Conservation (phyloP, 2,888 invertebrate genomes). For the Mimachlamys varia region DNA sequence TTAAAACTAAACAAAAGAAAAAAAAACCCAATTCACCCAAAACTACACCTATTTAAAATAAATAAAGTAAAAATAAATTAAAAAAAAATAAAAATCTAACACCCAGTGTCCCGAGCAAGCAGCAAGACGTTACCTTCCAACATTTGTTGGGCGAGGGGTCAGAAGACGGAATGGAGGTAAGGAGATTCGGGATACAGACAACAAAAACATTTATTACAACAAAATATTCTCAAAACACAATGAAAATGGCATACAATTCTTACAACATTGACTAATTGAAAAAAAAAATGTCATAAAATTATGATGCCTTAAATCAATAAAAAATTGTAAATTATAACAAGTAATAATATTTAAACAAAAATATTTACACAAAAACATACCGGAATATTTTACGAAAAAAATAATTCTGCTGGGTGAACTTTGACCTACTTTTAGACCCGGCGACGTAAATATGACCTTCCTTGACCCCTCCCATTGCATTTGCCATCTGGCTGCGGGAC, state of each 20-base stretch:
- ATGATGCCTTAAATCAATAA: too few species aligned
- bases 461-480: conserved; percentile 69
- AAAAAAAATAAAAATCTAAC: background rate
- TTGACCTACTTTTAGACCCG: conserved; percentile 59
- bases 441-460: conserved; percentile 70
- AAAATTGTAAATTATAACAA: too few species aligned
- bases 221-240: background rate
- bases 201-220: background rate
- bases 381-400: too few species aligned
- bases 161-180: background rate
- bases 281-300: background rate
- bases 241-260: background rate
- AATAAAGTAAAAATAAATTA: background rate
- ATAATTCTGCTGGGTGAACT: too few species aligned
- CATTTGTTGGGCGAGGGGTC: background rate
- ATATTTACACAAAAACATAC: too few species aligned
- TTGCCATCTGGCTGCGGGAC: conserved; percentile 61
- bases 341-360: too few species aligned
- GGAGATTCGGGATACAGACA: background rate
- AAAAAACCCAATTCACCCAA: background rate
- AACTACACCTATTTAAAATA: background rate
- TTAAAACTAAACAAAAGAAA: background rate
- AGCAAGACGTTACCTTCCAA: background rate
- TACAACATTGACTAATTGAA: background rate
- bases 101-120: background rate